Evolutionary conservation across 2,113 vertebrate genomes (phyloP).

Genomic region (Indicator maculatus): DNA sequence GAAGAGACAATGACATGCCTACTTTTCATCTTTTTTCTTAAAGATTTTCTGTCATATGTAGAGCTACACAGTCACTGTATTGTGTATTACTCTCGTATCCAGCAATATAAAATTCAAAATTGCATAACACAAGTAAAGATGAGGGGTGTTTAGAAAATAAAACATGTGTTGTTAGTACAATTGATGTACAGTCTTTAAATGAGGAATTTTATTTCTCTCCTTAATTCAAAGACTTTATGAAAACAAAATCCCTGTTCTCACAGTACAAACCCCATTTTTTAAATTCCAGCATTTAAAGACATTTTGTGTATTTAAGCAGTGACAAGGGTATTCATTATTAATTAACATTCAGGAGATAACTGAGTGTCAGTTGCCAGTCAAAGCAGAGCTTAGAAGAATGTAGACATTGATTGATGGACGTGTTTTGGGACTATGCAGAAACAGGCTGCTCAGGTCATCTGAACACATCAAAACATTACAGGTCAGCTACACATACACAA

Average conservation of each 20-base stretch:
- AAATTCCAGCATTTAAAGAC: constrained; percentile 21
- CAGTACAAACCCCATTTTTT: background rate
- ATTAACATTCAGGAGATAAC: constrained; percentile 69
- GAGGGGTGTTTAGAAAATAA: constrained; percentile 34
- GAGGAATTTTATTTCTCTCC: background rate
- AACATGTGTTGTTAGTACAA: background rate
- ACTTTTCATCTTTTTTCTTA: constrained; percentile 44
- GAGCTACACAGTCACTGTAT: background rate
- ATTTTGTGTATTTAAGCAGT: constrained; percentile 51
- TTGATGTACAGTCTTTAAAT: background rate
- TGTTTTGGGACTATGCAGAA: constrained; percentile 28
- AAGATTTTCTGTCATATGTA: constrained; percentile 60
- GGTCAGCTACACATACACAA: background rate
- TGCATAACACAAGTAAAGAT: background rate
- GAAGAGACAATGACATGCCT: background rate
- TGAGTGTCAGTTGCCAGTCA: constrained; percentile 63
- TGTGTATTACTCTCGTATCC: constrained; percentile 13
- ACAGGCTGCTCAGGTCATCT: constrained; percentile 52
- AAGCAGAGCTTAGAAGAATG: constrained; percentile 47
- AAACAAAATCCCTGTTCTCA: background rate
- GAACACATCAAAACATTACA: constrained; percentile 26
- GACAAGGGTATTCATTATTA: constrained; percentile 70
- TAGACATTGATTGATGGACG: constrained; percentile 72
- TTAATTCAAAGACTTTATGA: constrained; percentile 7
- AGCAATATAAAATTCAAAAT: constrained; percentile 28